Percentiles rank a stretch among this genome's conserved stretches.
Conservation (phyloP, 2,113 vertebrate genomes). For the Sigmodon hispidus region DNA sequence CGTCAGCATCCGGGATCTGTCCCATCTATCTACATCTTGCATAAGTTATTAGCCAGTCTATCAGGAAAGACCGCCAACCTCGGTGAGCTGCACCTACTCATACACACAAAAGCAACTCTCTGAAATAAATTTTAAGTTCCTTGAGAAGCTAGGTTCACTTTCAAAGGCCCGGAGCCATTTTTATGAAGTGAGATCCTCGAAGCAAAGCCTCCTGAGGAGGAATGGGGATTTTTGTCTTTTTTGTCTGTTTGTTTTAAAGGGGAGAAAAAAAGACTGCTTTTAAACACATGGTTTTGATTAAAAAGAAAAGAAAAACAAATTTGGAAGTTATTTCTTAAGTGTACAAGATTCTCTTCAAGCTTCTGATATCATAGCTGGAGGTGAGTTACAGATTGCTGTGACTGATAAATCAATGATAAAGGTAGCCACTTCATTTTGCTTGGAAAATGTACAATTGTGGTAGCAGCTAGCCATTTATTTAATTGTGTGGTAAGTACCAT, state of each 20-base stretch:
- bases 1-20: neutral
- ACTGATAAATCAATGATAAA: slow-evolving; percentile 56
- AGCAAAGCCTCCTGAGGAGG: slow-evolving; percentile 10
- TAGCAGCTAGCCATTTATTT: slow-evolving; percentile 71
- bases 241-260: neutral
- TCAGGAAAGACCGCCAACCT: slow-evolving; percentile 35
- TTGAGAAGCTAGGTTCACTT: slow-evolving; percentile 55
- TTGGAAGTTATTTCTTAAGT: slow-evolving; percentile 42
- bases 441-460: slow-evolving; percentile 58
- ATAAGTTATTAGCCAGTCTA: slow-evolving; percentile 40
- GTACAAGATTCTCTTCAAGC: slow-evolving; percentile 37
- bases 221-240: neutral
- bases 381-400: slow-evolving; percentile 26
- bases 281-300: slow-evolving; percentile 20
- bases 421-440: slow-evolving; percentile 61
- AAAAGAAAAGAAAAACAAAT: neutral
- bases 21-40: slow-evolving; percentile 36
- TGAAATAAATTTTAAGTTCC: slow-evolving; percentile 57
- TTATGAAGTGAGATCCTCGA: slow-evolving; percentile 54
- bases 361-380: slow-evolving; percentile 32
- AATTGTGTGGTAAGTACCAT: slow-evolving; percentile 75
- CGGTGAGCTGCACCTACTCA: slow-evolving; percentile 25
- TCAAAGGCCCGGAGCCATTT: slow-evolving; percentile 54
- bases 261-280: slow-evolving; percentile 12
- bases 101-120: neutral